Percentiles rank a stretch among this genome's conserved stretches.
phyloP scores from a whole-genome alignment of 1,140 invertebrate species.

The Eriosoma lanigerum region DNA sequence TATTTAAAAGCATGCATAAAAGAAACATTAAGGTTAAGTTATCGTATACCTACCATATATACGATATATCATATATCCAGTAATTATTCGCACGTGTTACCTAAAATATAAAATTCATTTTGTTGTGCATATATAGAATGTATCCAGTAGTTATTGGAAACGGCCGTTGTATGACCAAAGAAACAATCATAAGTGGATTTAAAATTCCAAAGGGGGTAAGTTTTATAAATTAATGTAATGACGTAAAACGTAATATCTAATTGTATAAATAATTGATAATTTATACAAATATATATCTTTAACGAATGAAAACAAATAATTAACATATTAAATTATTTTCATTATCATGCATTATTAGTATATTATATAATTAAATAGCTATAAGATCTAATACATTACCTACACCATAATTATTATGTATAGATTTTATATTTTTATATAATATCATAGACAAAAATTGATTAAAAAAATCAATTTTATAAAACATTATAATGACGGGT shows the following conservation, averaged over 20 bases:
- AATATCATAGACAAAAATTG: too few relatives aligned
- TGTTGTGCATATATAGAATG: constrained; percentile 63
- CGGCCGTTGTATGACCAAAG: constrained; percentile 74
- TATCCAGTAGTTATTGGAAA: constrained; percentile 87
- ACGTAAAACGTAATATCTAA: background rate
- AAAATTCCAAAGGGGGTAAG: constrained; percentile 84
- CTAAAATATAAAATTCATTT: constrained; percentile 2
- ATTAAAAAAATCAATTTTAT: too few relatives aligned
- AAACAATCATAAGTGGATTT: constrained; percentile 79
- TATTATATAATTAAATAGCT: too few relatives aligned
- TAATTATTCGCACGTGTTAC: background rate
- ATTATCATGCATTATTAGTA: too few relatives aligned
- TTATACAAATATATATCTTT: too few relatives aligned
- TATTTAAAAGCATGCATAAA: constrained; percentile 87
- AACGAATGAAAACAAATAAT: too few relatives aligned
- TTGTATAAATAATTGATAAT: background rate
- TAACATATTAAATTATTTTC: too few relatives aligned
- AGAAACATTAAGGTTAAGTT: constrained; percentile 76
- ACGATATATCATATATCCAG: background rate
- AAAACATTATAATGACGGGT: too few relatives aligned
- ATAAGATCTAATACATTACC: too few relatives aligned
- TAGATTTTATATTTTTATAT: too few relatives aligned
- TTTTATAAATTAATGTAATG: constrained; percentile 26
- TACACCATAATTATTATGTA: too few relatives aligned
- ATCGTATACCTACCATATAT: background rate